Conservation (phyloP, 2,888 invertebrate species). For the Drosophila acutilabella region DNA sequence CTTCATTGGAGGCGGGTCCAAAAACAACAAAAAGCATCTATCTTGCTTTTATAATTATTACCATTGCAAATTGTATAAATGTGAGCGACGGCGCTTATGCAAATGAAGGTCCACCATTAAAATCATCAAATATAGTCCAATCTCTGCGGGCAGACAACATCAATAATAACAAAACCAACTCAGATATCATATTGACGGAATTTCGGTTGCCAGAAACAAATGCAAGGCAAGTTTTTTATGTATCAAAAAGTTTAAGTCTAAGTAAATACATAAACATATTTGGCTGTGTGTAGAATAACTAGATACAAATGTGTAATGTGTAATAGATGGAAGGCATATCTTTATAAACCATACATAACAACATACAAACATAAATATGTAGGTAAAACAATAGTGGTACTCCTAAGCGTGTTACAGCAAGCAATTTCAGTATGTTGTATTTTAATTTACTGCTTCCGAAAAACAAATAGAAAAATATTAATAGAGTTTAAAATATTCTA, state of each 20-base stretch:
- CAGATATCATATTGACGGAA: conserved; percentile 17
- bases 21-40: conserved; percentile 29
- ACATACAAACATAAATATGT: background rate
- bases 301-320: background rate
- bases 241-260: background rate
- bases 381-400: too few relatives aligned
- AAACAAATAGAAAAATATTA: too few relatives aligned
- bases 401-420: too few relatives aligned
- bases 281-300: background rate
- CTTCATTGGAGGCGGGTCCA: conserved; percentile 34
- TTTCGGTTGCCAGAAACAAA: conserved; percentile 13
- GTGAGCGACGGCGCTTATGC: conserved; percentile 25
- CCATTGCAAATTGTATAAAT: conserved; percentile 40
- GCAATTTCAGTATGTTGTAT: too few relatives aligned
- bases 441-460: too few relatives aligned
- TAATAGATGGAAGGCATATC: conserved; percentile 1
- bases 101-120: conserved; percentile 29
- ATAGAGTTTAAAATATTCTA: too few relatives aligned
- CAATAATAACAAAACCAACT: conserved; percentile 28
- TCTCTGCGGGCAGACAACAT: conserved; percentile 36
- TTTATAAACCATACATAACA: conserved; percentile 1
- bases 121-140: conserved; percentile 28
- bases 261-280: conserved; percentile 3
- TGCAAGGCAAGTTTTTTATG: conserved; percentile 54
- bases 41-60: conserved; percentile 31